Percentiles rank a stretch among this genome's conserved stretches.
Conservation (phyloP, 1,140 invertebrate genomes). For the Platyura marginata region DNA sequence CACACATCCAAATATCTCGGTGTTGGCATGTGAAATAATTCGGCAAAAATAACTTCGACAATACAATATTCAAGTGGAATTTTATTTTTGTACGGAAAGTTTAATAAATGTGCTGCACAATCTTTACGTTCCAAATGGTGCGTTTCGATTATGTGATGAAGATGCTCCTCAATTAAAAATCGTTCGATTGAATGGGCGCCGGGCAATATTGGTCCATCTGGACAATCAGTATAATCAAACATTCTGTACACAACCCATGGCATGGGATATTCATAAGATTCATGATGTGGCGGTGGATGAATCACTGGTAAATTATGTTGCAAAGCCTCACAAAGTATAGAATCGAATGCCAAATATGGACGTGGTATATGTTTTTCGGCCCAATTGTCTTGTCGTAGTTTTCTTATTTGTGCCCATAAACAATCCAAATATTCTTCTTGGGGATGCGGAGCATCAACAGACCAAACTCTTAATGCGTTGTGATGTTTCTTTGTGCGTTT, state of each 20-base stretch:
- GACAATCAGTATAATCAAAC: conserved; percentile 98
- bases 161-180: conserved; percentile 94
- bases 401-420: conserved; percentile 86
- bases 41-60: conserved; percentile 89
- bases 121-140: conserved; percentile 82
- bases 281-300: conserved; percentile 77
- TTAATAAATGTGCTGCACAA: conserved; percentile 80
- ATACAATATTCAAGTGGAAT: conserved; percentile 97
- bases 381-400: conserved; percentile 89
- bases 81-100: conserved; percentile 83
- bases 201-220: conserved; percentile 77
- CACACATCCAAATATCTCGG: conserved; percentile 79
- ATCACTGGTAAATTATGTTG: conserved; percentile 88
- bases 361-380: conserved; percentile 89
- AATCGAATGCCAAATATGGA: conserved; percentile 91
- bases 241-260: conserved; percentile 81
- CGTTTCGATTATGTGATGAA: conserved; percentile 83
- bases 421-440: conserved; percentile 99
- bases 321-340: conserved; percentile 82
- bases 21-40: conserved; percentile 83
- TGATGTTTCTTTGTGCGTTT: conserved; percentile 85
- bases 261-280: conserved; percentile 74
- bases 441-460: conserved; percentile 75
- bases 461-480: conserved; percentile 82
- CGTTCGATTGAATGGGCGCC: conserved; percentile 94